phyloP scores from a whole-genome alignment of 2,888 invertebrate genomes.

The Oxystoma pomonae region DNA sequence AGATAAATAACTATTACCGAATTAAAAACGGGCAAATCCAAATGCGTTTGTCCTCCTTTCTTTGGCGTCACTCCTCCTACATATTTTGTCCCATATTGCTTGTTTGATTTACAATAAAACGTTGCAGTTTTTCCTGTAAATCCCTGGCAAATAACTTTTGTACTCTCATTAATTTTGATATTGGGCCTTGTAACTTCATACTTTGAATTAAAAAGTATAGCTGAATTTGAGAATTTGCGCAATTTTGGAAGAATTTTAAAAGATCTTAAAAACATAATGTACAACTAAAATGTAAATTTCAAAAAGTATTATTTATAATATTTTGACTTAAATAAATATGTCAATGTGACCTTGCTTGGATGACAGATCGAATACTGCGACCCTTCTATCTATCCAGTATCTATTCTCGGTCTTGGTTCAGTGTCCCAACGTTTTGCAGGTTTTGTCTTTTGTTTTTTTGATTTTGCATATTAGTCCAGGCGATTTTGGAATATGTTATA shows the following conservation, averaged over 20 bases:
- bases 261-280: background rate
- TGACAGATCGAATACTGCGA: no score
- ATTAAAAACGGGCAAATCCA: conserved; percentile 64
- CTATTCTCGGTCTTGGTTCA: no score
- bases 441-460: no score
- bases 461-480: no score
- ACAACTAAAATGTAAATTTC: no score
- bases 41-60: conserved; percentile 77
- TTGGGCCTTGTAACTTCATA: conserved; percentile 15
- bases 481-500: no score
- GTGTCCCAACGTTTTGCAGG: no score
- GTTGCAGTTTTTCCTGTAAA: conserved; percentile 52
- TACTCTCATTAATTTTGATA: conserved; percentile 9
- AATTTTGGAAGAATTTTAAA: background rate
- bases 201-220: background rate
- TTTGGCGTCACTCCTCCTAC: conserved; percentile 77
- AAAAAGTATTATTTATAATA: no score
- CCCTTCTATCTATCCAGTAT: no score
- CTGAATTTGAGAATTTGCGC: no score
- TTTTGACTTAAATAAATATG: no score
- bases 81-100: conserved; percentile 76
- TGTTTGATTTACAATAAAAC: conserved; percentile 64
- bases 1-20: conserved; percentile 47
- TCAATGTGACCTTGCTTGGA: no score
- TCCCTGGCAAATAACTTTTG: conserved; percentile 18